These are phyloP conservation scores for Platycheirus rosarum DNA, from an alignment of 2,888 invertebrate genomes.

Conservation along the genomic window DNA sequence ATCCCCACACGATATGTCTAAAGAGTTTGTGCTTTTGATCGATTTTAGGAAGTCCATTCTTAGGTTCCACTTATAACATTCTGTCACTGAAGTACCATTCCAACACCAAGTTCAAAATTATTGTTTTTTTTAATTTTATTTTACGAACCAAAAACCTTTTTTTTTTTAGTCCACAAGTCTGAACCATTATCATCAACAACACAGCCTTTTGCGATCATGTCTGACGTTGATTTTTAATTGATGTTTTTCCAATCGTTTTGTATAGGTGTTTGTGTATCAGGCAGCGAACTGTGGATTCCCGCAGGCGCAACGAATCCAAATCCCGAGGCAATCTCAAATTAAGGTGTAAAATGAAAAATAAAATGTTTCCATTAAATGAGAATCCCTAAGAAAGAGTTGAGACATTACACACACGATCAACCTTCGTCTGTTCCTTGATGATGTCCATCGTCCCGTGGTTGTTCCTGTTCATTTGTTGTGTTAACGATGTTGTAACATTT, in stretches of 20 bases:
- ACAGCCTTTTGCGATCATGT: constrained; percentile 79
- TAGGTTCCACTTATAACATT: constrained; percentile 61
- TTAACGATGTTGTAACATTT: constrained; percentile 82
- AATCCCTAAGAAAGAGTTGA: constrained; percentile 37
- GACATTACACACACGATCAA: constrained; percentile 58
- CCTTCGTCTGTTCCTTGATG: constrained; percentile 14
- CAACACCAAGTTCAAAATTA: constrained; percentile 13
- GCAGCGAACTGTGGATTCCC: neutral
- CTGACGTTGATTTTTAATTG: constrained; percentile 82
- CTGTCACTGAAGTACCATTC: constrained; percentile 59
- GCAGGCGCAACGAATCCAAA: constrained; percentile 5
- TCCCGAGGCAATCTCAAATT: constrained; percentile 56
- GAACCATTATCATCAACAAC: constrained; percentile 72
- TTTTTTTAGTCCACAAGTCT: constrained; percentile 29
- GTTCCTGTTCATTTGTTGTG: constrained; percentile 79
- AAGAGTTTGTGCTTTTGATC: constrained; percentile 50
- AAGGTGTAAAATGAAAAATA: constrained; percentile 70
- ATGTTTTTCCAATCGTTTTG: constrained; percentile 77
- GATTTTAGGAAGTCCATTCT: constrained; percentile 72
- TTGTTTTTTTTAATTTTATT: constrained; percentile 2
- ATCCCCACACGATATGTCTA: constrained; percentile 49
- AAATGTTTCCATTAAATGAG: constrained; percentile 56
- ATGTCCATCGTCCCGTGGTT: neutral
- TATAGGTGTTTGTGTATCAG: neutral
- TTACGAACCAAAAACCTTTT: constrained; percentile 14